Conservation (phyloP, 2,113 vertebrate species). For the Myodes glareolus region DNA sequence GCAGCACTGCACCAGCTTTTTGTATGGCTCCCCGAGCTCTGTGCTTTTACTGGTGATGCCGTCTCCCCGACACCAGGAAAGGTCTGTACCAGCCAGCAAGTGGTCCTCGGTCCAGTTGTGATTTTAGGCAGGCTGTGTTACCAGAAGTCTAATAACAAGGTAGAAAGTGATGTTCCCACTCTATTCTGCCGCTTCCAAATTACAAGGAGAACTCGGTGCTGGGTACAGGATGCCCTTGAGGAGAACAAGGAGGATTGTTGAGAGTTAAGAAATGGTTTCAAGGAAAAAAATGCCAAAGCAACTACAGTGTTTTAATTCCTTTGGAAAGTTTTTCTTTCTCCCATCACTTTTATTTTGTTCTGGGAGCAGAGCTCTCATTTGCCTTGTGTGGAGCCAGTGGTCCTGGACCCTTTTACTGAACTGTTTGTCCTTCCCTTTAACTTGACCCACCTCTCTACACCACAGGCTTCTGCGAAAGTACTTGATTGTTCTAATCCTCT, state of each 20-base stretch:
- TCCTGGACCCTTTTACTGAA: not conserved
- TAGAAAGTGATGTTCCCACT: not conserved
- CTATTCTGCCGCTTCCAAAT: not conserved
- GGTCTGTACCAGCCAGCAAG: not conserved
- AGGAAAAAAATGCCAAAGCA: conserved; percentile 11
- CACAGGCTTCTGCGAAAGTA: not conserved
- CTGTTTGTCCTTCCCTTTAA: not conserved
- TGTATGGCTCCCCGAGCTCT: not conserved
- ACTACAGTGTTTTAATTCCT: conserved; percentile 13
- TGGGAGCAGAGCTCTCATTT: not conserved
- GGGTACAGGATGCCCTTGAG: not conserved
- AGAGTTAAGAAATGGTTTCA: conserved; percentile 34
- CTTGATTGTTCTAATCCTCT: not conserved
- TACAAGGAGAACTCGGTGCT: not conserved
- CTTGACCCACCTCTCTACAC: not conserved
- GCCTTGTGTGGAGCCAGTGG: not conserved
- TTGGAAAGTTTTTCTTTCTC: conserved; percentile 2
- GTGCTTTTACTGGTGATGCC: not conserved
- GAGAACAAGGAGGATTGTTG: not conserved
- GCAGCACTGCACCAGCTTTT: not conserved
- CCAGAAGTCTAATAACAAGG: not conserved
- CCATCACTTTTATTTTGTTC: not conserved
- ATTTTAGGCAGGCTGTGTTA: not conserved
- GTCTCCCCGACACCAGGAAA: not conserved
- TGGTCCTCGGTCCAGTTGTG: conserved; percentile 7